Evolutionary conservation across 2,797 vertebrate species (phyloP).

Genomic region (Kryptopterus vitreolus): DNA sequence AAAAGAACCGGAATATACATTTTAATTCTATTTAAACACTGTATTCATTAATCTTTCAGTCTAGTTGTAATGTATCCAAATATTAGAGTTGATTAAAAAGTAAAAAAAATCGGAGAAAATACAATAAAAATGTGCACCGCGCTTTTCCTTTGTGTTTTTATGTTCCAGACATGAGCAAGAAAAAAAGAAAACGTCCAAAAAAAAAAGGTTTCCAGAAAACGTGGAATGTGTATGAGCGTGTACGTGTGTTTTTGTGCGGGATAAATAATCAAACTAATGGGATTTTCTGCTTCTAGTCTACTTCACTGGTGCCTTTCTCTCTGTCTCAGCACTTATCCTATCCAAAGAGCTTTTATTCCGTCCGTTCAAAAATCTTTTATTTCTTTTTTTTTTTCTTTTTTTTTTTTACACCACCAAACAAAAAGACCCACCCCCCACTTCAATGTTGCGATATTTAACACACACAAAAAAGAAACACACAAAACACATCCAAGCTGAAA

Average conservation of each 20-base stretch:
- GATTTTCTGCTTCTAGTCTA: conserved; percentile 76
- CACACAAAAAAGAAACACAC: conserved; percentile 48
- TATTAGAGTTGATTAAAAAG: not conserved
- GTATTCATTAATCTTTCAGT: not conserved
- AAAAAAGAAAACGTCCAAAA: not conserved
- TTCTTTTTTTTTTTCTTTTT: not conserved
- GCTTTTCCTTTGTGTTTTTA: not conserved
- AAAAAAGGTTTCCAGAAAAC: not conserved
- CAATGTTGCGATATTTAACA: not conserved
- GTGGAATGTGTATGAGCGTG: too few relatives aligned
- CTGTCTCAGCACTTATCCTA: conserved; percentile 63
- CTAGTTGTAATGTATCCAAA: not conserved
- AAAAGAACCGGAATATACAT: too few relatives aligned
- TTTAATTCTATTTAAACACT: not conserved
- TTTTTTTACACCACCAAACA: not conserved
- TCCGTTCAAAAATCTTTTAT: conserved; percentile 13
- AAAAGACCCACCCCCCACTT: conserved; percentile 20
- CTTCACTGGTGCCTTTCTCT: conserved; percentile 72
- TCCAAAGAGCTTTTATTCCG: conserved; percentile 16
- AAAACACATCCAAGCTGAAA: conserved; percentile 56
- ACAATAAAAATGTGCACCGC: not conserved
- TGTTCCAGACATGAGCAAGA: not conserved
- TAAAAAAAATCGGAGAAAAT: not conserved
- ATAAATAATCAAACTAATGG: conserved; percentile 71
- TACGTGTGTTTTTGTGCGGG: not conserved